Percentiles rank a stretch among this genome's conserved stretches.
phyloP scores from a whole-genome alignment of 1,140 invertebrate genomes.

The Araneus ventricosus region DNA sequence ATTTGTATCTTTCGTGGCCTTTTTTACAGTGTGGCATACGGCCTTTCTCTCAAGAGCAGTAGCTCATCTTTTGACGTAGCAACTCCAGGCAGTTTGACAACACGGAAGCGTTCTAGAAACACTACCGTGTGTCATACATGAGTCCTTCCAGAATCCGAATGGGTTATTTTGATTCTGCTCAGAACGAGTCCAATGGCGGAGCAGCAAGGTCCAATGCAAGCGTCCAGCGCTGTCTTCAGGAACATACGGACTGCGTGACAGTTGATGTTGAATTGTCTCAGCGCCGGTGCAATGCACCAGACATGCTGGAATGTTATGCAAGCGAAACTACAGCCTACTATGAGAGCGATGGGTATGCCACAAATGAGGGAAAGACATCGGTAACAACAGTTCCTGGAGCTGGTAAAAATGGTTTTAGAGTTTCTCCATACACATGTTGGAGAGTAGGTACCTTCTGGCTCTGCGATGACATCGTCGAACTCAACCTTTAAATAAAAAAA shows the following conservation, averaged over 20 bases:
- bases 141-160: conserved; percentile 39
- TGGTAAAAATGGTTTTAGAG: conserved; percentile 85
- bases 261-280: conserved; percentile 82
- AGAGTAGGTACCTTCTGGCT: conserved; percentile 87
- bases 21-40: not conserved
- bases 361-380: conserved; percentile 85
- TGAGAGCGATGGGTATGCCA: conserved; percentile 85
- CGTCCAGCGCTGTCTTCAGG: conserved; percentile 83
- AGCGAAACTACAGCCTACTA: conserved; percentile 87
- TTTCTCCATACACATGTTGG: conserved; percentile 88
- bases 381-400: conserved; percentile 87
- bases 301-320: conserved; percentile 89
- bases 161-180: conserved; percentile 83
- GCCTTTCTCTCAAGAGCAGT: not conserved
- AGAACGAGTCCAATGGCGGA: conserved; percentile 85
- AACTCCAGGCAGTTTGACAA: not conserved
- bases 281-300: conserved; percentile 86
- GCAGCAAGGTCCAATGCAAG: conserved; percentile 84
- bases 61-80: not conserved
- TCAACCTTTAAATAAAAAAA: conserved; percentile 82
- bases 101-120: conserved; percentile 3
- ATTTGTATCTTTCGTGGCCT: too few species aligned
- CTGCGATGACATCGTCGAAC: conserved; percentile 89
- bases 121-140: conserved; percentile 8
- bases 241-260: conserved; percentile 83